Base-by-base conservation (phyloP, 2,797 vertebrate species). In the Myotis pilosus region DNA sequence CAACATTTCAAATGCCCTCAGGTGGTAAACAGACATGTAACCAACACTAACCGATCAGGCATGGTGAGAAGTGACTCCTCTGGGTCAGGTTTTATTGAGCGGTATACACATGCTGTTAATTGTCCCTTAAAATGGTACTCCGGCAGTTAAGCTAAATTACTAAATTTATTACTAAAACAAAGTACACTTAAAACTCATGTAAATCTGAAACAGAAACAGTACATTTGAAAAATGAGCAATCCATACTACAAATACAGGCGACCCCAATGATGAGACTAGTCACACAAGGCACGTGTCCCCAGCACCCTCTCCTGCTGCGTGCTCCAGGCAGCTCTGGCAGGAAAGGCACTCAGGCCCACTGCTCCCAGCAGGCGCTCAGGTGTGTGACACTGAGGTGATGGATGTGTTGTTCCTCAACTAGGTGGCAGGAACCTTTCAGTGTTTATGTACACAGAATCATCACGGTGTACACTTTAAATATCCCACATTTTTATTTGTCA, bases 231-330 rank as follows among this genome's bases (percentile, higher is more conserved):
- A n/a, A 8, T 9, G 25, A 94, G 30, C 25, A 78, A 69, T 25
- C 0, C 7, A 4, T 16, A 30, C 47, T 10, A 85, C 36, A 51
- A 88, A 62, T 4, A 20, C 0, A 6, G 1, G 20, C 23, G 80
- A 62, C 66, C 5, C 16, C 0, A 38, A 9, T 2, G 44, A 2
- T 1, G 15, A 10, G 38, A 5, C 3, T 4, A 49, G 28, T 20
- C 11, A 20, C n/a, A 36, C 1, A 19, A 60, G 60, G 30, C 30
- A 66, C 3, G 3, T 17, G 13, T 62, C 62, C 15, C 62, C n/a
- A 17, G 62, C 30, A n/a, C 62, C 30, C 30, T n/a, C 16, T 33
- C 62, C 62, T 66, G 30, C 62, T 33, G 25, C 30, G n/a, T 17
- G 30, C 62, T 16, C 62, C 62, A n/a, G 17, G 62, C 30, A n/a